A percentile compares a stretch with the other conserved stretches of the same genome.
phyloP scores from a whole-genome alignment of 2,113 vertebrate genomes.

The Microcebus griseorufus region DNA sequence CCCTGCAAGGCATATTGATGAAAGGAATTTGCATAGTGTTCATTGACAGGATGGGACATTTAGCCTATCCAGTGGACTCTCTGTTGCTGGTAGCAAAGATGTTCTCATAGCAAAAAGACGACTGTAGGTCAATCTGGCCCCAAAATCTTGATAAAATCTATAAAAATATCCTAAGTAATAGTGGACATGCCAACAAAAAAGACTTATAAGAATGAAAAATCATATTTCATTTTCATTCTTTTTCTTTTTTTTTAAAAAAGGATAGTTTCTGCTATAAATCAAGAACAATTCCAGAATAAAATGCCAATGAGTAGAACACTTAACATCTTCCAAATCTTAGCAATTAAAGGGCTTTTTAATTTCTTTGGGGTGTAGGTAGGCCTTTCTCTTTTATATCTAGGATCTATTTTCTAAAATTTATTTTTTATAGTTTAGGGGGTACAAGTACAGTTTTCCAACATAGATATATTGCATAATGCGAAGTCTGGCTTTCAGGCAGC shows the following conservation, averaged over 20 bases:
- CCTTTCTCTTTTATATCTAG: background rate
- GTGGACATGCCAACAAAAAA: slow-evolving; percentile 5
- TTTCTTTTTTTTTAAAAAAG: background rate
- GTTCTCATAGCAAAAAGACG: background rate
- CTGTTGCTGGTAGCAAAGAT: background rate
- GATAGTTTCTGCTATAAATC: background rate
- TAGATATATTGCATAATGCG: too few species aligned
- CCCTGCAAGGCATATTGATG: background rate
- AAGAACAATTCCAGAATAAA: slow-evolving; percentile 47
- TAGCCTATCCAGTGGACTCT: background rate
- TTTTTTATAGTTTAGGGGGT: too few species aligned
- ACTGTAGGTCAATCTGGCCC: background rate
- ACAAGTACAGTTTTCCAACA: too few species aligned
- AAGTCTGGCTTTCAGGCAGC: too few species aligned
- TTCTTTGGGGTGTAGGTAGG: background rate
- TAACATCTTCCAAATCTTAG: background rate
- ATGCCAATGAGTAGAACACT: background rate
- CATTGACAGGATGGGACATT: background rate
- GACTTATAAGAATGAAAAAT: background rate
- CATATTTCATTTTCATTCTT: background rate
- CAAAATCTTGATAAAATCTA: background rate
- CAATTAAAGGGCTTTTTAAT: background rate
- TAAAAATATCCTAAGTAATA: background rate
- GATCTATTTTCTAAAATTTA: background rate
- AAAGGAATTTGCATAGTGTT: background rate